Base-by-base conservation (phyloP, 2,113 vertebrate species). In the Seriola rivoliana region DNA sequence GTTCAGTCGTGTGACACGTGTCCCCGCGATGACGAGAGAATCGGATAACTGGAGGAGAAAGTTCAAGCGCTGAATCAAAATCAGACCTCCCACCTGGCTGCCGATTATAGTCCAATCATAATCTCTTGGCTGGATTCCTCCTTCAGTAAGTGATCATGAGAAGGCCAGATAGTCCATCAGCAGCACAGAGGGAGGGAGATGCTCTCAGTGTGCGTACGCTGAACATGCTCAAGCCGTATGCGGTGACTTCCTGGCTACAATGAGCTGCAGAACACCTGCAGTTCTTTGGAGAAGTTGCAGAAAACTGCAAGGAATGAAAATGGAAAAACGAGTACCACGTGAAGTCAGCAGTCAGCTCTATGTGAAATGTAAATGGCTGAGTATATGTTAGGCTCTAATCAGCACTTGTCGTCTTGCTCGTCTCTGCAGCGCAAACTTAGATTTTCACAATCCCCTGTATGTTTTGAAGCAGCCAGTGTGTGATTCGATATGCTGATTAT, bases 31-130 rank as follows among this genome's bases (percentile, higher is more conserved):
- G 73, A 80, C 48, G 25, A 40, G 57, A 78, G 54, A 65, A 82
- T 72, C 50, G 16, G 71, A 64, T 52, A 77, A 87, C 60, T 42
- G 34, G 32, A 66, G 64, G 62, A 77, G 57, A 70, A 73, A 57
- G 62, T 73, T 85, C 78, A 74, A 76, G 73, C 57, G 36, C 1
- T 70, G 76, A 80, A 75, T 86, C 73, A 64, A 76, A 91, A 86
- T 64, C 59, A 40, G 82, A 80, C 78, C 86, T 87, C 75, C 75
- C 83, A 67, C 60, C 71, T 71, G 36, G 85, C 69, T 1, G 0
- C 10, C 42, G 44, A 83, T 92, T 88, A 83, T 38, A 23, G 59
- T 79, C 67, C 75, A 87, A 88, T 91, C 85, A 87, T 89, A 80
- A 84, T 66, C 69, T 78, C 87, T 52, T 64, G 74, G 78, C 58